Percentiles rank a stretch among this genome's conserved stretches.
These are phyloP conservation scores for Cheilosia vernalis DNA, from an alignment of 2,888 invertebrate genomes.

Conservation along the genomic window DNA sequence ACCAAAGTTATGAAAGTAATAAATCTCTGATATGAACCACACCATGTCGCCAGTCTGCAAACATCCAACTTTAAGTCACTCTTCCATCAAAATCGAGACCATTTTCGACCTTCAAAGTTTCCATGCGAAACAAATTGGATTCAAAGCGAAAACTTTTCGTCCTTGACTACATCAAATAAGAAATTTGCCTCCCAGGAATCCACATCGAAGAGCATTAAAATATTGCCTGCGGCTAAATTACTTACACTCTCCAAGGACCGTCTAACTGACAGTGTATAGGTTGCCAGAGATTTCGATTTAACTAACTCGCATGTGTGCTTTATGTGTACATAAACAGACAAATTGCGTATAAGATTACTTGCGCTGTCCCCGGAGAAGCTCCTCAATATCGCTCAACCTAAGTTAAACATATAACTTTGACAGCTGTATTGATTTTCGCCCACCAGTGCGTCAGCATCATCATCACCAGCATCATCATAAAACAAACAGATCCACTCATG, in stretches of 20 bases:
- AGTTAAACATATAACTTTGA: not conserved
- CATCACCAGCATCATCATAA: not conserved
- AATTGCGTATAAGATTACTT: conserved; percentile 7
- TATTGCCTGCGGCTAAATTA: conserved; percentile 6
- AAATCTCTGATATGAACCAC: no score
- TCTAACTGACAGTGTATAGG: not conserved
- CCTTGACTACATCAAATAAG: not conserved
- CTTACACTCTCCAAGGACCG: conserved; percentile 18
- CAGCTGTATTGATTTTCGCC: conserved; percentile 37
- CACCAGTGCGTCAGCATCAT: not conserved
- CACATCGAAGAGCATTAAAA: conserved; percentile 21
- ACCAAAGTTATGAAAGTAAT: no score
- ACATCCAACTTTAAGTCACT: no score
- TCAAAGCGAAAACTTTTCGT: not conserved
- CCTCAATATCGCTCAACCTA: not conserved
- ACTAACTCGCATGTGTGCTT: not conserved
- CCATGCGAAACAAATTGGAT: not conserved
- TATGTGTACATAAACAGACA: not conserved
- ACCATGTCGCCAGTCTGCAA: no score
- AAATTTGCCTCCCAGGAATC: not conserved
- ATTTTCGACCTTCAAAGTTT: conserved; percentile 13
- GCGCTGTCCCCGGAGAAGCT: conserved; percentile 11
- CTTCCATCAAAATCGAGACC: conserved; percentile 1
- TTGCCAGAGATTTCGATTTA: not conserved
- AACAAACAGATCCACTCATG: conserved; percentile 45